Base-by-base conservation (phyloP, 2,888 invertebrate genomes). In the Bellardia pandia region DNA sequence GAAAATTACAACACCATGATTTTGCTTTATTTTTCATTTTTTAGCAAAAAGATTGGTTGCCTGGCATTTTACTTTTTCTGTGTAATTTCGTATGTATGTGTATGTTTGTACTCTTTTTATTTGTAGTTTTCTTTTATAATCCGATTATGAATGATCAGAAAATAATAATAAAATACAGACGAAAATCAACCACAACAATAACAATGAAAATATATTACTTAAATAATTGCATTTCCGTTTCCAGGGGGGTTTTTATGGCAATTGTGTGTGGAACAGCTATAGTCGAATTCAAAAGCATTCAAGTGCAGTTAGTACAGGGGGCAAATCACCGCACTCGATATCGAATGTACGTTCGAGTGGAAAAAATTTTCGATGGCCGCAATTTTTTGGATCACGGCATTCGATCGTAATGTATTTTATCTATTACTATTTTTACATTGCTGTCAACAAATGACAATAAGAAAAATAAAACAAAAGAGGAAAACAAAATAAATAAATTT, bases 101-200 rank as follows among this genome's bases (percentile, higher is more conserved):
- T 13, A n/a, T n/a, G n/a, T n/a, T n/a, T 9, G 30, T 58, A 13
- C 23, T 23, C 23, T 13, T 11, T 33, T 8, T 58, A 13, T 30
- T 4, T 68, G 74, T 66, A 64, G 72, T 79, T 68, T 62, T n/a
- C 37, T 37, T 72, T 58, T 71, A 83, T 86, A 86, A 86, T 83
- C 78, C 82, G 86, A 82, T 86, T 86, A 86, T 83, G 48, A 79
- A 86, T 83, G 83, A 79, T 83, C 79, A 58, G 23, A 86, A 83
- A 75, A 83, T 82, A 11, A 75, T 74, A 62, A 82, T 86, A 81
- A 86, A 81, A 72, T 69, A 48, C 81, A 86, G 74, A 56, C 76
- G 71, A 74, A 74, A 78, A 74, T 69, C 45, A 9, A 45, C 74
- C 74, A 62, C 62, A 76, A 80, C 13, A 40, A 66, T 37, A 16